Conservation (phyloP, 2,797 vertebrate species). For the Anniella stebbinsi region DNA sequence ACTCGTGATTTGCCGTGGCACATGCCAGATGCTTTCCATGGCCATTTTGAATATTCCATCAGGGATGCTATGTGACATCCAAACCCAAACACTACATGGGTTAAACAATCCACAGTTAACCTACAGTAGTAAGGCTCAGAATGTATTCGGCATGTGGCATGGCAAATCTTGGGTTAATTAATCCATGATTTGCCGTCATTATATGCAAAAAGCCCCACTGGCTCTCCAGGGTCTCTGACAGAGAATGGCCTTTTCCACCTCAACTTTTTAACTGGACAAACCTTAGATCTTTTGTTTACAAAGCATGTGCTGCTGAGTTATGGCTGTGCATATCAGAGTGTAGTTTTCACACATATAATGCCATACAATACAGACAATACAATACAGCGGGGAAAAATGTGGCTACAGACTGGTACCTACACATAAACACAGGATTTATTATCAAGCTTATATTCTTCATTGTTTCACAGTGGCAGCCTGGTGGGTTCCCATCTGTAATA, state of each 20-base stretch:
- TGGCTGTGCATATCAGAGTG: background rate
- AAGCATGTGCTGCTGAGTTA: no score
- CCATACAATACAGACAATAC: background rate
- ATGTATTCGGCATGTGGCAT: no score
- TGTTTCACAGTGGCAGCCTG: background rate
- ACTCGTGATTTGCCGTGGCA: no score
- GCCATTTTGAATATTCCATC: no score
- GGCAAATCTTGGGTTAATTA: no score
- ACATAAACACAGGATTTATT: background rate
- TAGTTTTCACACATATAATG: background rate
- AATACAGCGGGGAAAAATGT: background rate
- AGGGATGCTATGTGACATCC: no score
- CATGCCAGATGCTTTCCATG: no score
- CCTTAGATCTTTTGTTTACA: no score
- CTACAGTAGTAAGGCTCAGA: no score
- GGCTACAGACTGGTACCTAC: background rate
- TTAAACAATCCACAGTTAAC: no score
- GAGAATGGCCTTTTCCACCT: background rate
- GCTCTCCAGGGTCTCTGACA: background rate
- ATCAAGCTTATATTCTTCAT: background rate
- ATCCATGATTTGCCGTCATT: no score
- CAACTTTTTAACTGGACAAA: background rate
- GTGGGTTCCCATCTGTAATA: background rate
- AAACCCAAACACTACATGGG: no score
- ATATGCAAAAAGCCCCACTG: background rate